Percentiles rank a stretch among this genome's conserved stretches.
Evolutionary conservation across 2,797 vertebrate species (phyloP).

Genomic region (Chaetodon trifasciatus): DNA sequence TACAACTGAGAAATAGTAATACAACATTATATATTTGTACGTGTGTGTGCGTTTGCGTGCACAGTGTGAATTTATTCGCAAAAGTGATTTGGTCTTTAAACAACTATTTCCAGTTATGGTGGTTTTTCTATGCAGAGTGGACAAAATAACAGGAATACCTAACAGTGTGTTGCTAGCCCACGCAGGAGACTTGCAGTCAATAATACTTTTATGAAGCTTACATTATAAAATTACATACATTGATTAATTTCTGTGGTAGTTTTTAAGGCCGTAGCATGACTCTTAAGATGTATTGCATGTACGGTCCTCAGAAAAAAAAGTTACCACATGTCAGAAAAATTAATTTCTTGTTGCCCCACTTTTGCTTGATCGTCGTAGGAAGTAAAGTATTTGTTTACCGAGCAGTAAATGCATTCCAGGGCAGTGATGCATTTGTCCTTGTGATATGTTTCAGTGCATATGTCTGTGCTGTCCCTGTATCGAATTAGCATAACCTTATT

Average conservation of each 20-base stretch:
- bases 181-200: background rate
- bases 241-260: background rate
- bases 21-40: too few relatives aligned
- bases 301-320: background rate
- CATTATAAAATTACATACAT: background rate
- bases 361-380: constrained; percentile 49
- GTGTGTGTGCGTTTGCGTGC: too few relatives aligned
- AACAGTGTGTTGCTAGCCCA: background rate
- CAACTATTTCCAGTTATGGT: background rate
- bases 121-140: background rate
- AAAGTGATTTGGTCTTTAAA: background rate
- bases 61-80: background rate
- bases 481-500: constrained; percentile 77
- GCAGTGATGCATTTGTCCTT: constrained; percentile 57
- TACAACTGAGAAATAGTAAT: background rate
- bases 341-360: constrained; percentile 30
- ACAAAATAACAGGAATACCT: too few relatives aligned
- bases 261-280: background rate
- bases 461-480: constrained; percentile 52
- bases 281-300: constrained; percentile 17
- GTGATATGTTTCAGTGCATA: constrained; percentile 62
- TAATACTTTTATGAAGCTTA: background rate
- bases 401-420: constrained; percentile 48
- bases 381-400: constrained; percentile 65
- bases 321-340: constrained; percentile 25